Base-by-base conservation (phyloP, 92 coral and sea anemone genomes). In the Phenganax subtilis region DNA sequence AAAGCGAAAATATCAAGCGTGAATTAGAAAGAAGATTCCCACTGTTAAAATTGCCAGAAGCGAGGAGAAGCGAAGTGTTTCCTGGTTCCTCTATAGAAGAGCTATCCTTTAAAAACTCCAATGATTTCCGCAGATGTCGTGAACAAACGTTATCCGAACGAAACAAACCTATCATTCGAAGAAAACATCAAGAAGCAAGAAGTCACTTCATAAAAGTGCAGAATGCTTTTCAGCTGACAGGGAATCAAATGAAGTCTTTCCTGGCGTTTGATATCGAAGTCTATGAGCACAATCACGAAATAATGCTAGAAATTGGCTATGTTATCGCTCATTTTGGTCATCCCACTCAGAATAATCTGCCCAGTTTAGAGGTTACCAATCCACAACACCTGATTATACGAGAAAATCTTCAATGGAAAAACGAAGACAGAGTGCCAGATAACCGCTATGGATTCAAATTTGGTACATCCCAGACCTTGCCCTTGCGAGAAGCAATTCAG, bases 241-340 rank as follows among this genome's bases (percentile, higher is more conserved):
- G 75, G 20, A 52, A 53, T 1, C 86, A 71, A 20, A 77, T 25
- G 17, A 63, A 31, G 47, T 37, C 47, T 2, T 51, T 89, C 80
- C 27, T 91, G 82, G 86, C 91, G 5, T 89, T 85, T 76, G 91
- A 91, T 71, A 59, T 86, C 3, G 91, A 89, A 73, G 86, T 85
- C 8, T 86, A 89, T 57, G 91, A 91, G 67, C 82, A 85, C 37
- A 88, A 91, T 54, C 81, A 75, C 85, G 62, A 76, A 29, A 76
- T 79, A 59, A 52, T 91, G 60, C 86, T 91, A 6, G 91, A 91
- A 80, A 85, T 91, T 52, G 91, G 97, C 56, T 91, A 53, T 30
- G 86, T 63, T 12, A 10, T 91, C 16, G 54, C 72, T 61, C 72
- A 71, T 8, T 1, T 14, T 30, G 53, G 54, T 10, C 73, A 9